These are phyloP conservation scores for Vollenhovia emeryi DNA, from an alignment of 1,140 invertebrate genomes.

Conservation along the genomic window DNA sequence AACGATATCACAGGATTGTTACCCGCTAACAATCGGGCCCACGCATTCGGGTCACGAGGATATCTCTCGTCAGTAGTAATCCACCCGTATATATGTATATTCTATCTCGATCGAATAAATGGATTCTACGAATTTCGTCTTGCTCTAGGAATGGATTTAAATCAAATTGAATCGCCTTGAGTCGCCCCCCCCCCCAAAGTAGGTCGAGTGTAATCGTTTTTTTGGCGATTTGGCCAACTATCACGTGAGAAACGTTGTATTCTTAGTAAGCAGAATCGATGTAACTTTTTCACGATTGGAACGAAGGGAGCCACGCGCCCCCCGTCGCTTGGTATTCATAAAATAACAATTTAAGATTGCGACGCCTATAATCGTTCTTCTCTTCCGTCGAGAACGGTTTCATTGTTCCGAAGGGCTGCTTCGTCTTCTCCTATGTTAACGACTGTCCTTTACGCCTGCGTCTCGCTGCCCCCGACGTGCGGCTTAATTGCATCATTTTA, in stretches of 20 bases:
- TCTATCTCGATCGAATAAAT: slow-evolving; percentile 8
- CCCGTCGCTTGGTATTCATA: neutral
- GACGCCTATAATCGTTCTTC: neutral
- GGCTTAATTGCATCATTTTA: slow-evolving; percentile 82
- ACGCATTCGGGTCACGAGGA: neutral
- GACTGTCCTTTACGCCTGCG: slow-evolving; percentile 75
- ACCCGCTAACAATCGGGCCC: neutral
- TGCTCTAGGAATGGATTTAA: neutral
- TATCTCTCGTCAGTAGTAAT: neutral
- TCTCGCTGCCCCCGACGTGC: neutral
- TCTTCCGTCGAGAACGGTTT: slow-evolving; percentile 4
- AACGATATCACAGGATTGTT: slow-evolving; percentile 6
- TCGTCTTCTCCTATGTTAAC: slow-evolving; percentile 75
- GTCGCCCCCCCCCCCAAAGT: neutral
- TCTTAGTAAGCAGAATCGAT: neutral
- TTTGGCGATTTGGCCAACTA: neutral
- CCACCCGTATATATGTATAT: neutral
- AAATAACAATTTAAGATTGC: slow-evolving; percentile 34
- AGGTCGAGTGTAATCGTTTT: neutral
- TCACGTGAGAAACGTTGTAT: neutral
- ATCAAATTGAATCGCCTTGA: neutral
- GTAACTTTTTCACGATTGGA: neutral
- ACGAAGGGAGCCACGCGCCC: neutral
- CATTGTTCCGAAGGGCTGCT: slow-evolving; percentile 37
- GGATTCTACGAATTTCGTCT: neutral